Percentiles rank a stretch among this genome's conserved stretches.
phyloP scores from a whole-genome alignment of 2,113 vertebrate species.

The Cyanistes caeruleus region DNA sequence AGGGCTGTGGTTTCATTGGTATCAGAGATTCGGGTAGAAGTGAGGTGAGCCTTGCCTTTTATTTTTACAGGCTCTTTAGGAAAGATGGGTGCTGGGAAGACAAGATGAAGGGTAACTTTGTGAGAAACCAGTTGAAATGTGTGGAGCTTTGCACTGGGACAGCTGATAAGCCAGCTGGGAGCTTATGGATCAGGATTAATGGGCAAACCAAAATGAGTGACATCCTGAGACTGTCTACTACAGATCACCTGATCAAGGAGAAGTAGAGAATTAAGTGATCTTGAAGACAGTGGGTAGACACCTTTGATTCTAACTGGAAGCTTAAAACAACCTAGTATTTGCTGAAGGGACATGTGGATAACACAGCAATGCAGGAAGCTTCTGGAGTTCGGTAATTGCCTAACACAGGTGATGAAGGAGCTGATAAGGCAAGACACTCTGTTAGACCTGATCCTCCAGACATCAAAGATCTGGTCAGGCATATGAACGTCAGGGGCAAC shows the following conservation, averaged over 20 bases:
- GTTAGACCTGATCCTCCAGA: background rate
- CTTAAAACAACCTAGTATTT: background rate
- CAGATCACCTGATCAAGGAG: background rate
- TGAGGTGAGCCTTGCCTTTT: background rate
- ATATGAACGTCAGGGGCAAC: background rate
- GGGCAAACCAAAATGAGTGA: background rate
- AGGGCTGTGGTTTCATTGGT: background rate
- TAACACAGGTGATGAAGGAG: background rate
- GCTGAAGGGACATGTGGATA: background rate
- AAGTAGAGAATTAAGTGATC: background rate
- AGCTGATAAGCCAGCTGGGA: background rate
- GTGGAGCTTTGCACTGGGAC: background rate
- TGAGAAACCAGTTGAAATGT: background rate
- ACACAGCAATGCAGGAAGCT: background rate
- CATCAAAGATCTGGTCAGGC: background rate
- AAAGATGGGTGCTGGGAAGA: background rate
- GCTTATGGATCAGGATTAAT: background rate
- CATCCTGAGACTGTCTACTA: background rate
- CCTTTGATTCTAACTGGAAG: background rate
- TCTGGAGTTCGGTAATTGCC: background rate
- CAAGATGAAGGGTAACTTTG: background rate
- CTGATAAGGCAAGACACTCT: background rate
- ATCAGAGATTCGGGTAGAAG: background rate
- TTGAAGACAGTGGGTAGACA: background rate
- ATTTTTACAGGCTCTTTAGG: background rate